phyloP scores from a whole-genome alignment of 2,797 vertebrate genomes.

The Trachurus trachurus region DNA sequence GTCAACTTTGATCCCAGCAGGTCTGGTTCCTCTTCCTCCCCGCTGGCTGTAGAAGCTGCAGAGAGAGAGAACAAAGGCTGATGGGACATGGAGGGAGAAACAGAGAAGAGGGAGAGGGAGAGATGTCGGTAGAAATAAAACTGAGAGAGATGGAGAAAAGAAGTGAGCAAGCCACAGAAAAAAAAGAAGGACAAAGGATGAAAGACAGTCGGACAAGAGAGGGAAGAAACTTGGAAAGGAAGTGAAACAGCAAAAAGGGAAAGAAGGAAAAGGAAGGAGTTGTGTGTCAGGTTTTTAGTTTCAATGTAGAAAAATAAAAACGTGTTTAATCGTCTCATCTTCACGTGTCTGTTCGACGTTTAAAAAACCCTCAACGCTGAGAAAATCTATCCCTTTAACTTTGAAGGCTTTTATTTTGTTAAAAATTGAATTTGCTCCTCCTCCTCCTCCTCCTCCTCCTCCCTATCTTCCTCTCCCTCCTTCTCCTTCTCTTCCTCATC shows the following conservation, averaged over 20 bases:
- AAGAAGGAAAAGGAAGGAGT: slow-evolving; percentile 2
- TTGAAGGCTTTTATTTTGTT: too few species aligned
- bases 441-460: too few species aligned
- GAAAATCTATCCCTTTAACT: too few species aligned
- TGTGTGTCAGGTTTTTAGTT: slow-evolving; percentile 15
- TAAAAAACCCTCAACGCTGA: slow-evolving; percentile 8
- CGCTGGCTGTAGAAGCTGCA: slow-evolving; percentile 48
- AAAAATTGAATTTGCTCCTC: too few species aligned
- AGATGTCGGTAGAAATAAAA: slow-evolving; percentile 24
- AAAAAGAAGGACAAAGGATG: background rate
- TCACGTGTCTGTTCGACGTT: too few species aligned
- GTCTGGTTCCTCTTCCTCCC: slow-evolving; percentile 55
- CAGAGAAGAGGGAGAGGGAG: slow-evolving; percentile 7
- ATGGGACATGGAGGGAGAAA: slow-evolving; percentile 28
- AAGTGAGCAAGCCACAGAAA: background rate
- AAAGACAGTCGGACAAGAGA: background rate
- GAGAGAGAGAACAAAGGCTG: slow-evolving; percentile 62
- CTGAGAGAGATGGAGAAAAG: slow-evolving; percentile 10
- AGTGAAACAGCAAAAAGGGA: background rate
- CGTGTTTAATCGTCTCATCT: background rate
- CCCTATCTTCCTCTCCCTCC: too few species aligned
- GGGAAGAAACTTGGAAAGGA: background rate
- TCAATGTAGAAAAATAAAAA: slow-evolving; percentile 10
- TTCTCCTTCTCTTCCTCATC: too few species aligned
- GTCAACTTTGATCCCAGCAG: slow-evolving; percentile 62